Evolutionary conservation across 2,113 vertebrate genomes (phyloP).

Genomic region (Hippocampus abdominalis): DNA sequence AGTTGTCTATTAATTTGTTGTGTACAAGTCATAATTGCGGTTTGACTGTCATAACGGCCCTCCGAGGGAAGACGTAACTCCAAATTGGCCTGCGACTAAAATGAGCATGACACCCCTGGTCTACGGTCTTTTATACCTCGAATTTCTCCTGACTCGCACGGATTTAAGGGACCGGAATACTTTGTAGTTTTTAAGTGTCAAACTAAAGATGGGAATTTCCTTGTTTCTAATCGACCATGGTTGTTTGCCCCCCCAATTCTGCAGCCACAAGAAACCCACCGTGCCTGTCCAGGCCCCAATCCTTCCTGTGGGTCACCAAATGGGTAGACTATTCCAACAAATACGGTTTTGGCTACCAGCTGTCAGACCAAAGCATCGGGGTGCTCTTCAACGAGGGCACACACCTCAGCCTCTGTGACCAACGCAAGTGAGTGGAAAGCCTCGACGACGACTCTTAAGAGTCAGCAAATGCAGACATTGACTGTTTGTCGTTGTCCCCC

Average conservation of each 20-base stretch:
- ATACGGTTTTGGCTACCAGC: conserved; percentile 95
- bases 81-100: no score
- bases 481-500: not conserved
- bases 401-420: conserved; percentile 87
- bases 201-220: not conserved
- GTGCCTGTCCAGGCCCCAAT: conserved; percentile 82
- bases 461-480: not conserved
- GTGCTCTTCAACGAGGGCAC: conserved; percentile 96
- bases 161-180: not conserved
- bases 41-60: no score
- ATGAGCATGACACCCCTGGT: no score
- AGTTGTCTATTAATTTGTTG: no score
- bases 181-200: not conserved
- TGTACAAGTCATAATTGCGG: no score
- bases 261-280: conserved; percentile 85
- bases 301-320: conserved; percentile 96
- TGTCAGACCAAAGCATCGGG: conserved; percentile 88
- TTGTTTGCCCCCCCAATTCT: not conserved
- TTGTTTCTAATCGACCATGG: not conserved
- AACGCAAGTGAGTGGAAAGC: conserved; percentile 76
- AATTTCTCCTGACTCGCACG: conserved; percentile 27
- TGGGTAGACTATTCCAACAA: conserved; percentile 99
- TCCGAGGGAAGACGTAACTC: no score
- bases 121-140: not conserved
- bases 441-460: not conserved